phyloP scores from a whole-genome alignment of 2,888 invertebrate species.

The Eilema caniola region DNA sequence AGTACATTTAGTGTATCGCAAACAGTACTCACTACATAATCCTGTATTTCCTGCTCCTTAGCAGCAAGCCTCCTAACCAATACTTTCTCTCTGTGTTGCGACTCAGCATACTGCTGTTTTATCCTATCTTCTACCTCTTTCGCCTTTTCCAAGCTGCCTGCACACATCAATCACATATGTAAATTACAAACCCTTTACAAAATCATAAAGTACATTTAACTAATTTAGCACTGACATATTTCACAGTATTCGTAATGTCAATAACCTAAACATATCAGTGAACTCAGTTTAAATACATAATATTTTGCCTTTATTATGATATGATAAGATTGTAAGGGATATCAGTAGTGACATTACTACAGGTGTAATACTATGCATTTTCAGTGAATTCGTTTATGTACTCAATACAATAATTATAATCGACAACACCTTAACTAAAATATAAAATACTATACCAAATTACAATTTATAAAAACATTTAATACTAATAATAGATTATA shows the following conservation, averaged over 20 bases:
- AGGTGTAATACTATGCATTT: constrained; percentile 31
- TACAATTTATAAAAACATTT: background rate
- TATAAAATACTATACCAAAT: constrained; percentile 28
- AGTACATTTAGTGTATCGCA: too few relatives aligned
- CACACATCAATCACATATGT: constrained; percentile 57
- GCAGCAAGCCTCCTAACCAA: constrained; percentile 96
- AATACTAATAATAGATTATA: background rate
- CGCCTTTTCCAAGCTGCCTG: constrained; percentile 90
- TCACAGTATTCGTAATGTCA: constrained; percentile 25
- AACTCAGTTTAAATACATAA: constrained; percentile 31
- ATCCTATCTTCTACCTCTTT: constrained; percentile 93
- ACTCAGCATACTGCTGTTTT: constrained; percentile 94
- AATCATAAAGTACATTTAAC: background rate
- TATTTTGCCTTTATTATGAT: constrained; percentile 26
- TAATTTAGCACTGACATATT: background rate
- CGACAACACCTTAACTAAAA: constrained; percentile 86
- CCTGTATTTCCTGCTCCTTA: constrained; percentile 99
- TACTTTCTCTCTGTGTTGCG: constrained; percentile 96
- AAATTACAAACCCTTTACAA: constrained; percentile 23
- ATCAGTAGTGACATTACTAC: constrained; percentile 25
- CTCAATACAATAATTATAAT: constrained; percentile 62
- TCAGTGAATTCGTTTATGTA: constrained; percentile 20
- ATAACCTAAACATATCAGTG: constrained; percentile 28
- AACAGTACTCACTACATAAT: constrained; percentile 95
- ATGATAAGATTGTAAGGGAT: constrained; percentile 37